Conservation (phyloP, 64 coral and sea anemone genomes). For the Dendrophyllia cribrosa region DNA sequence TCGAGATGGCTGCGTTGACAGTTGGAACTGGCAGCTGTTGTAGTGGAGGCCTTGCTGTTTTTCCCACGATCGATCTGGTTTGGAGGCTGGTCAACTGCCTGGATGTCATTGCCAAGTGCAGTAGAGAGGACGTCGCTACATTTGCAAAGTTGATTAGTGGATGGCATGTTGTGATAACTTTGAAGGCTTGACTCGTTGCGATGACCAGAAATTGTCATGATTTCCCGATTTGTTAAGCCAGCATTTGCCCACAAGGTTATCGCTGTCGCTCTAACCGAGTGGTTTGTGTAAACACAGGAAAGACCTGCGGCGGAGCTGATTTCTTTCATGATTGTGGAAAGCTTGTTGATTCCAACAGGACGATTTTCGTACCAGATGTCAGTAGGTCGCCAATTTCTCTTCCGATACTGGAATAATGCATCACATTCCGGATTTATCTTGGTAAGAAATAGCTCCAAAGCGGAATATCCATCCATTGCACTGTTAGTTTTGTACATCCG, state of each 20-base stretch:
- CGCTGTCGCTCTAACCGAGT: conserved; percentile 44
- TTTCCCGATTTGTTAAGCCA: conserved; percentile 47
- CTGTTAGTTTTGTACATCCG: conserved; percentile 51
- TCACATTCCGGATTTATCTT: conserved; percentile 47
- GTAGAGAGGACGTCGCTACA: conserved; percentile 31
- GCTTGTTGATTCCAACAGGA: conserved; percentile 46
- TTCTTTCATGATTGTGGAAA: conserved; percentile 35
- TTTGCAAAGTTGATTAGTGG: conserved; percentile 5
- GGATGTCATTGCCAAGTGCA: background rate
- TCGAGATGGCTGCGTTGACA: background rate
- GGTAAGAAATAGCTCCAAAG: conserved; percentile 11
- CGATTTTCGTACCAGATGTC: conserved; percentile 46
- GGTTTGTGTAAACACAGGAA: conserved; percentile 44
- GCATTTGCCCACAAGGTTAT: conserved; percentile 57
- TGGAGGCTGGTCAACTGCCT: background rate
- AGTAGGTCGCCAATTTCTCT: conserved; percentile 18
- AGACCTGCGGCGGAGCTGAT: conserved; percentile 19
- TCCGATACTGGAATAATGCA: conserved; percentile 52
- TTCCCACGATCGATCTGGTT: background rate
- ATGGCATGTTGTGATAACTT: conserved; percentile 38
- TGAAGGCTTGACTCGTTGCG: conserved; percentile 17
- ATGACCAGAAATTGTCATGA: conserved; percentile 47
- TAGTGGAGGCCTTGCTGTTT: background rate
- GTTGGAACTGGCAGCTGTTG: background rate
- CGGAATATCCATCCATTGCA: conserved; percentile 18